phyloP scores from a whole-genome alignment of 2,113 vertebrate genomes.

The Cyphomyrus plagiostoma region DNA sequence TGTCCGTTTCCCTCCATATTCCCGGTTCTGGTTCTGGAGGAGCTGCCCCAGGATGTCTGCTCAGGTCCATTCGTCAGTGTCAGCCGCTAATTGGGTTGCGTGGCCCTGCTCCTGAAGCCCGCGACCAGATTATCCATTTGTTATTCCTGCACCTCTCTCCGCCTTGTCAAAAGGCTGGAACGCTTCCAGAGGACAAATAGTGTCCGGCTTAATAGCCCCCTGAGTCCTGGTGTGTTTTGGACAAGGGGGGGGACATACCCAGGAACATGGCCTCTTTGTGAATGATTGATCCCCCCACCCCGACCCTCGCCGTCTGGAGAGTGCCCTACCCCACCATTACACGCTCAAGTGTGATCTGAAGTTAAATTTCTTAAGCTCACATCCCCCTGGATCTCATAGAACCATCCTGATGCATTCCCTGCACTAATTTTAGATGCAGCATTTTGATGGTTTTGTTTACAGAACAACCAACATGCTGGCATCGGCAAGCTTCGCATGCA shows the following conservation, averaged over 20 bases:
- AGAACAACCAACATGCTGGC: background rate
- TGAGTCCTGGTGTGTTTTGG: constrained; percentile 21
- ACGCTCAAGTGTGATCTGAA: background rate
- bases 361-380: background rate
- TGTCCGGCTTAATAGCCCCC: constrained; percentile 56
- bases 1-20: constrained; percentile 66
- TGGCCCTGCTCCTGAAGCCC: constrained; percentile 63
- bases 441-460: background rate
- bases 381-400: background rate
- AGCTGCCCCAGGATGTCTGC: constrained; percentile 56
- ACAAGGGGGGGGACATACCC: background rate
- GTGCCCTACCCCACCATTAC: background rate
- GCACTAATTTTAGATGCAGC: background rate
- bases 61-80: constrained; percentile 71
- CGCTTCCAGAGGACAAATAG: constrained; percentile 51
- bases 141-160: constrained; percentile 52
- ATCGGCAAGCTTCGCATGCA: background rate
- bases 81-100: constrained; percentile 67
- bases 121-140: constrained; percentile 67
- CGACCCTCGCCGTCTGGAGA: background rate
- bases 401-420: background rate
- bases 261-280: background rate
- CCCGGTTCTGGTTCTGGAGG: constrained; percentile 68
- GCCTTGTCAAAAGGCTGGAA: constrained; percentile 58
- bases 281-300: background rate